A percentile compares a stretch with the other conserved stretches of the same genome.
Conservation (phyloP, 2,113 vertebrate species). For the Micronycteris hirsuta region DNA sequence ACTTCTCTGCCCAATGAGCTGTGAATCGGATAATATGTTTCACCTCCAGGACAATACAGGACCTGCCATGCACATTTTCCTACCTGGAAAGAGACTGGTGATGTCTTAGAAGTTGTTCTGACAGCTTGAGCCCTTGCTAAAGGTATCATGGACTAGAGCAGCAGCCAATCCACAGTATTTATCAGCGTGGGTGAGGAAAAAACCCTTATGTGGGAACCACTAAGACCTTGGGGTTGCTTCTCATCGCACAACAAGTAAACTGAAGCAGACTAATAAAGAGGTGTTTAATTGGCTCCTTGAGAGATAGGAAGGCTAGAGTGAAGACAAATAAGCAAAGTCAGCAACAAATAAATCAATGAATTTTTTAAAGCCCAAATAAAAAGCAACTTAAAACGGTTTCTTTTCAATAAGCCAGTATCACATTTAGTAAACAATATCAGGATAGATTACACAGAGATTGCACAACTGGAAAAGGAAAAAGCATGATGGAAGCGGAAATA, state of each 20-base stretch:
- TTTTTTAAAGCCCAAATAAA: not conserved
- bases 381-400: not conserved
- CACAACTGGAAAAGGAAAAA: not conserved
- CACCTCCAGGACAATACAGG: not conserved
- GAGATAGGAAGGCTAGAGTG: not conserved
- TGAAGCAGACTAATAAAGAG: not conserved
- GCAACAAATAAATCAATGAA: not conserved
- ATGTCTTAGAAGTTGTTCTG: not conserved
- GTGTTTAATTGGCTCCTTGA: not conserved
- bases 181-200: not conserved
- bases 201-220: not conserved
- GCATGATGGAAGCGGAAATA: not conserved
- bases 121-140: not conserved
- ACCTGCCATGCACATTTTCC: not conserved
- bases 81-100: not conserved
- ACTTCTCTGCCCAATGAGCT: constrained; percentile 49
- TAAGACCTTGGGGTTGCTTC: not conserved
- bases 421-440: not conserved
- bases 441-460: not conserved
- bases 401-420: not conserved
- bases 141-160: not conserved
- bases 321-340: not conserved
- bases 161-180: not conserved
- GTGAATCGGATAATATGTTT: constrained; percentile 47
- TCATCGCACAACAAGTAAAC: not conserved